phyloP scores from a whole-genome alignment of 2,797 vertebrate genomes.

The Ctenosaura bakeri region DNA sequence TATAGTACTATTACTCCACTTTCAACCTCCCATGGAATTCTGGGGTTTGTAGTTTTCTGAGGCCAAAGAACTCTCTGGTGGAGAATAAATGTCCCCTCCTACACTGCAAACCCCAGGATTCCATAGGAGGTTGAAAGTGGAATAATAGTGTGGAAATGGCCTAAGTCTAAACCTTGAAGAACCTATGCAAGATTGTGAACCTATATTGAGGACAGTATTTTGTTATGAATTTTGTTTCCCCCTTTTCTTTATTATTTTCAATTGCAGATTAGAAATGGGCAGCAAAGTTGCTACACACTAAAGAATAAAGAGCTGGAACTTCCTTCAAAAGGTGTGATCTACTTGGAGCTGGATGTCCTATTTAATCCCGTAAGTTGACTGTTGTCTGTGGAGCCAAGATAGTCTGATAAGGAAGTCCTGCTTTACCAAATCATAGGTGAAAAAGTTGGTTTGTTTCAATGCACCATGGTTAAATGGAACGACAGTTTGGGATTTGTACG shows the following conservation, averaged over 20 bases:
- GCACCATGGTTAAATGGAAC: background rate
- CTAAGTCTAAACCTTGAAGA: background rate
- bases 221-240: background rate
- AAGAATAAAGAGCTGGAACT: constrained; percentile 93
- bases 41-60: no score
- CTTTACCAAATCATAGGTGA: background rate
- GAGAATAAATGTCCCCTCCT: no score
- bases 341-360: constrained; percentile 90
- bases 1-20: no score
- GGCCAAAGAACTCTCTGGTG: no score
- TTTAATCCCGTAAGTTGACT: constrained; percentile 91
- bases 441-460: background rate
- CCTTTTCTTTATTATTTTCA: constrained; percentile 1
- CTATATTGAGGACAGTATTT: background rate
- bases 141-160: no score
- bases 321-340: constrained; percentile 90
- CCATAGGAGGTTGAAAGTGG: no score
- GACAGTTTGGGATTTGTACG: background rate
- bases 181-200: background rate
- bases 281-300: constrained; percentile 85
- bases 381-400: background rate
- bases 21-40: no score
- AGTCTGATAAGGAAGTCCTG: background rate
- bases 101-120: no score
- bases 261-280: constrained; percentile 88